Base-by-base conservation (phyloP, 2,888 invertebrate genomes). In the Encarsia formosa region DNA sequence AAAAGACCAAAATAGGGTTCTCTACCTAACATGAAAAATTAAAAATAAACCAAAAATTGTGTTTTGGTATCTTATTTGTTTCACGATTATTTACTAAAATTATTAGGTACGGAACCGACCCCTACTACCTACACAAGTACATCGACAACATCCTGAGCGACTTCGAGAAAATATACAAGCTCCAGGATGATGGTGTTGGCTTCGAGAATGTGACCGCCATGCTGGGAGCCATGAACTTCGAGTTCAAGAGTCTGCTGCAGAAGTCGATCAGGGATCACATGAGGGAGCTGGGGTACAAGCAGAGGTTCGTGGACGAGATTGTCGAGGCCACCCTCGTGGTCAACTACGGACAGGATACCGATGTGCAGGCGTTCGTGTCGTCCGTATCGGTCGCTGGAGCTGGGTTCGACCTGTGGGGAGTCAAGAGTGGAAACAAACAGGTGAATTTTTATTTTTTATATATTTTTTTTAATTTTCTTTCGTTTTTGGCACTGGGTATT, bases 341-440 rank as follows among this genome's bases (percentile, higher is more conserved):
- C 0, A 83, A 84, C 70, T 85, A 83, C 64, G 83, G 83, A 5
- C 84, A 85, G 66, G 75, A 75, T 19, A 71, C 75, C 1, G 65
- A 75, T 52, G 71, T 81, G 13, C 81, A 80, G 50, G 82, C 81
- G 77, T 69, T 74, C 52, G 65, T 68, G 56, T 73, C 73, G 9
- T 63, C 58, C 44, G 69, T 75, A 1, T 77, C 81, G 2, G 59
- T 82, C 47, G 81, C 82, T 45, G 83, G 81, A 11, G 76, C 77
- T 13, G 75, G 74, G 22, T 66, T 69, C 22, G 73, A 75, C 15
- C 66, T 84, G 34, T 84, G 82, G 81, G 70, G 79, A 19, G 77
- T 85, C 5, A 71, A 78, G 59, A 81, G 80, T 38, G 85, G 84
- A 39, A 85, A 85, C 64, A 73, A 75, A 60, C 63, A 70, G 59